Base-by-base conservation (phyloP, 2,888 invertebrate species). In the Emmelina monodactyla region DNA sequence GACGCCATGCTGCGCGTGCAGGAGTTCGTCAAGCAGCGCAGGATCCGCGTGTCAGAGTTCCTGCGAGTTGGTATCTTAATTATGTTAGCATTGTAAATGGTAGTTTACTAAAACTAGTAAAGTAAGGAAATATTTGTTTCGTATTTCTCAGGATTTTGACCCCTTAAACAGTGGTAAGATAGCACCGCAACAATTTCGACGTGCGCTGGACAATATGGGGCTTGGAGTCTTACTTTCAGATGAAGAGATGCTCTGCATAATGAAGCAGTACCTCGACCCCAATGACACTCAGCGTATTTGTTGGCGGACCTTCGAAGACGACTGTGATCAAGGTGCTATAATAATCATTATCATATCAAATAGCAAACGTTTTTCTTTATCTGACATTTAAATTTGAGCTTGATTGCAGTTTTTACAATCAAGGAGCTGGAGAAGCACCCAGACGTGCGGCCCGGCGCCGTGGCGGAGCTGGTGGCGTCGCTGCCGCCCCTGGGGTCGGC, bases 281-380 rank as follows among this genome's bases (percentile, higher is more conserved):
- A 82, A 86, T 47, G 89, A 91, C 61, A 63, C 66, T 0, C 76
- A 83, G 35, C 82, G 86, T 34, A 79, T 90, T 29, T 87, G 88
- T 58, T 92, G 91, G 91, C 82, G 84, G 38, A 85, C 86, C 14
- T 92, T 92, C 58, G 88, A 87, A 51, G 87, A 88, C 50, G 91
- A 91, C 58, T 85, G 91, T 44, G 88, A 92, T 53, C 85, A 86
- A 54, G 90, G 88, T 88, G 49, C n/a, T n/a, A n/a, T n/a, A n/a
- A n/a, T n/a, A n/a, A n/a, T n/a, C n/a, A n/a, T n/a, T n/a, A n/a
- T n/a, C n/a, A n/a, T n/a, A n/a, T n/a, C n/a, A n/a, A n/a, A n/a
- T n/a, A n/a, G n/a, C n/a, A n/a, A n/a, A n/a, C n/a, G n/a, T n/a
- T n/a, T n/a, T n/a, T n/a, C n/a, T n/a, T n/a, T n/a, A n/a, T n/a